These are phyloP conservation scores for Lanius collurio DNA, from an alignment of 2,113 vertebrate genomes.

Conservation along the genomic window DNA sequence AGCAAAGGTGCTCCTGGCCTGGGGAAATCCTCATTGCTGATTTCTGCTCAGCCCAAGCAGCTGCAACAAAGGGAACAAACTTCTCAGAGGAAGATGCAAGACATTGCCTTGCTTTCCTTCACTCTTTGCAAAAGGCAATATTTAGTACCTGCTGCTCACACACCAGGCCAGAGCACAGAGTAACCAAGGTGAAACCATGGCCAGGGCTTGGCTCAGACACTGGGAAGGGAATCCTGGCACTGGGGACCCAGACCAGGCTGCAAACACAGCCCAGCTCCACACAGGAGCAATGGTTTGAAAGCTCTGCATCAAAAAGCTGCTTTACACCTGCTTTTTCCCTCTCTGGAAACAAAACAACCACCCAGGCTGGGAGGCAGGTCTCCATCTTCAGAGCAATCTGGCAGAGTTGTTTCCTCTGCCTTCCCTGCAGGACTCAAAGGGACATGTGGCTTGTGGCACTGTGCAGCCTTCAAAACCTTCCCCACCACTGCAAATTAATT, in stretches of 20 bases:
- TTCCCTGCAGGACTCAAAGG: conserved; percentile 14
- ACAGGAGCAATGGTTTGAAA: not conserved
- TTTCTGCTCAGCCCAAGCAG: not conserved
- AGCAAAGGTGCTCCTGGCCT: not conserved
- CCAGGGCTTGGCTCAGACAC: not conserved
- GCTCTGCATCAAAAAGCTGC: not conserved
- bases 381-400: not conserved
- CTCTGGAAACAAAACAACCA: not conserved
- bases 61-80: not conserved
- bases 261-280: not conserved
- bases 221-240: not conserved
- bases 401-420: not conserved
- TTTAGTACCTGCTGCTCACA: not conserved
- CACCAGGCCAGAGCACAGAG: not conserved
- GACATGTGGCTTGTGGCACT: not conserved
- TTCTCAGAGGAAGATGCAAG: not conserved
- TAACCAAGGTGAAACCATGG: not conserved
- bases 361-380: not conserved
- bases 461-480: not conserved
- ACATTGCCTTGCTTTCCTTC: not conserved
- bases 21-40: fast-evolving
- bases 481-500: not conserved
- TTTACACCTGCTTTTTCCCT: not conserved
- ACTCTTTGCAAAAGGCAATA: not conserved
- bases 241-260: fast-evolving